These are phyloP conservation scores for Microplitis manilae DNA, from an alignment of 2,888 invertebrate genomes.

Conservation along the genomic window DNA sequence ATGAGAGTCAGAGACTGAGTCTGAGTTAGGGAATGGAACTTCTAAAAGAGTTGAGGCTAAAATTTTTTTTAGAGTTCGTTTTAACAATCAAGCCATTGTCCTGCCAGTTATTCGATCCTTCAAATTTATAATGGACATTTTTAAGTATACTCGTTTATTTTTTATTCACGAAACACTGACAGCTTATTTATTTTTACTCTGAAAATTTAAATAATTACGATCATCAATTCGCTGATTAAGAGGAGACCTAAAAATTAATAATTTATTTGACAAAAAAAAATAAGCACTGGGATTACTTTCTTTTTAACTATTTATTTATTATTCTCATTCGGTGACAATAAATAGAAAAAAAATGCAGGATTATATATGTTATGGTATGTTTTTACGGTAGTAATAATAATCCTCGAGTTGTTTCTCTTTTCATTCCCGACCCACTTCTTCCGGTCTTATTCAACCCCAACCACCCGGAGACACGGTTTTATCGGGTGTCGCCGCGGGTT, in stretches of 20 bases:
- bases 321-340: not conserved
- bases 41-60: not conserved
- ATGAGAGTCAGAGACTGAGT: conserved; percentile 7
- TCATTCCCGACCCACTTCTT: conserved; percentile 58
- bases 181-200: not conserved
- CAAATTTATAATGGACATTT: conserved; percentile 12
- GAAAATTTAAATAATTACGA: not conserved
- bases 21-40: conserved; percentile 8
- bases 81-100: conserved; percentile 17
- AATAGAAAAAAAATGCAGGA: not conserved
- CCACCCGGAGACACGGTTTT: conserved; percentile 64
- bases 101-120: conserved; percentile 11
- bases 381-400: conserved; percentile 62
- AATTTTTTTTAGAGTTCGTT: conserved; percentile 3
- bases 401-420: conserved; percentile 65
- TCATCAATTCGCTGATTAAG: not conserved
- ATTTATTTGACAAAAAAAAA: not conserved
- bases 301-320: too few species aligned
- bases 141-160: not conserved
- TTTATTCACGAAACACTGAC: not conserved
- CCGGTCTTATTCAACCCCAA: conserved; percentile 52
- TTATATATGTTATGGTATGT: conserved; percentile 47
- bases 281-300: not conserved
- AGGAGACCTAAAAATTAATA: conserved; percentile 6
- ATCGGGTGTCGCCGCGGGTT: conserved; percentile 72